A percentile compares a stretch with the other conserved stretches of the same genome.
Conservation (phyloP, 2,113 vertebrate genomes). For the Hystrix cristata region DNA sequence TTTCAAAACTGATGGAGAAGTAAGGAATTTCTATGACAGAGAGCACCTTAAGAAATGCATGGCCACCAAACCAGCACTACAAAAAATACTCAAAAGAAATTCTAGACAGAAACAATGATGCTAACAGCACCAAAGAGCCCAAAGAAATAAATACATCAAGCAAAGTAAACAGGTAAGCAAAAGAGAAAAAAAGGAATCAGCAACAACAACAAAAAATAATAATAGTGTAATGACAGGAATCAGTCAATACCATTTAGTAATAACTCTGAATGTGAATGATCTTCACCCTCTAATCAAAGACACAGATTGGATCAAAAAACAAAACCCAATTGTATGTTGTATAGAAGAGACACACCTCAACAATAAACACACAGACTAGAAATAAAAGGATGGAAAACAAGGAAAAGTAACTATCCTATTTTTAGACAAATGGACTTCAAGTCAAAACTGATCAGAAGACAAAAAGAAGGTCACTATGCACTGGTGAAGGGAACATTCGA, state of each 20-base stretch:
- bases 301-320: neutral
- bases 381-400: neutral
- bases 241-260: neutral
- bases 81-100: too few species aligned
- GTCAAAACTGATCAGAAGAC: neutral
- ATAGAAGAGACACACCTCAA: neutral
- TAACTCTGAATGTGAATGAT: neutral
- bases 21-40: neutral
- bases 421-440: neutral
- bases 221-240: neutral
- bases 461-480: neutral
- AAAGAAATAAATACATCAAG: too few species aligned
- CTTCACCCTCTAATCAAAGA: neutral
- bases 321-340: neutral
- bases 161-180: too few species aligned
- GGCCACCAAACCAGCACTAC: neutral
- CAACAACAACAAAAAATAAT: neutral
- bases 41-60: neutral
- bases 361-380: neutral
- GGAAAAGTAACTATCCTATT: neutral
- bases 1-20: neutral
- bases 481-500: neutral
- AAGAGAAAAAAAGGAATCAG: neutral
- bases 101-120: too few species aligned
- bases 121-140: too few species aligned